These are phyloP conservation scores for Polydrusus cervinus DNA, from an alignment of 2,888 invertebrate genomes.

Conservation along the genomic window DNA sequence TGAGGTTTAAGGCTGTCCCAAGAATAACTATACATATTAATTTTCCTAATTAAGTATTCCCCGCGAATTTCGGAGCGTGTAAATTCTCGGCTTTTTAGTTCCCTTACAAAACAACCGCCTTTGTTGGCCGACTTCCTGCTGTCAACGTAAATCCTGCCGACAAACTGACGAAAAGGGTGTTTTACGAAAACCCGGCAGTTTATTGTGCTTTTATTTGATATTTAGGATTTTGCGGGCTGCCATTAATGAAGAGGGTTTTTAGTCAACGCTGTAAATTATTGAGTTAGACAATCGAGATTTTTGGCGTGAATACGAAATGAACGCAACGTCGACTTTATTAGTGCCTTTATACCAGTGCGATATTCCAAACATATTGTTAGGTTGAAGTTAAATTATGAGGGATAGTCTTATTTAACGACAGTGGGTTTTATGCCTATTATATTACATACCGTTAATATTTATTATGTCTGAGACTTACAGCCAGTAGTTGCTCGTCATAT, in stretches of 20 bases:
- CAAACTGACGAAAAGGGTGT: conserved; percentile 45
- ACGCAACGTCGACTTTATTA: not conserved
- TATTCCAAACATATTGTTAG: conserved; percentile 6
- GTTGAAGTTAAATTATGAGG: conserved; percentile 1
- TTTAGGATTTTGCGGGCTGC: conserved; percentile 40
- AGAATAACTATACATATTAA: not conserved
- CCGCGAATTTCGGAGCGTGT: conserved; percentile 27
- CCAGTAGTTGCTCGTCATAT: no score
- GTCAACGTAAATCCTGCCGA: conserved; percentile 42
- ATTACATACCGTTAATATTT: not conserved
- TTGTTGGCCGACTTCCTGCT: conserved; percentile 36
- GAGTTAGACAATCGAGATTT: conserved; percentile 21
- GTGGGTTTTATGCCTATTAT: not conserved
- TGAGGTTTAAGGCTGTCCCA: no score
- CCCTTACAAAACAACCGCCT: conserved; percentile 30
- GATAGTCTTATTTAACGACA: not conserved
- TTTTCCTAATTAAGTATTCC: not conserved
- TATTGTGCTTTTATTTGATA: conserved; percentile 42
- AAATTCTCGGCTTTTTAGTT: conserved; percentile 41
- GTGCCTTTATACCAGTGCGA: not conserved
- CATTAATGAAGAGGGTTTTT: conserved; percentile 36
- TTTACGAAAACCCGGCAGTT: conserved; percentile 28
- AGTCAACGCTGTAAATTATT: conserved; percentile 26
- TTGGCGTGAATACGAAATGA: conserved; percentile 11
- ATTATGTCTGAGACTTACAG: no score